Evolutionary conservation across 2,888 invertebrate species (phyloP).

Genomic region (Synanthedon tipuliformis): DNA sequence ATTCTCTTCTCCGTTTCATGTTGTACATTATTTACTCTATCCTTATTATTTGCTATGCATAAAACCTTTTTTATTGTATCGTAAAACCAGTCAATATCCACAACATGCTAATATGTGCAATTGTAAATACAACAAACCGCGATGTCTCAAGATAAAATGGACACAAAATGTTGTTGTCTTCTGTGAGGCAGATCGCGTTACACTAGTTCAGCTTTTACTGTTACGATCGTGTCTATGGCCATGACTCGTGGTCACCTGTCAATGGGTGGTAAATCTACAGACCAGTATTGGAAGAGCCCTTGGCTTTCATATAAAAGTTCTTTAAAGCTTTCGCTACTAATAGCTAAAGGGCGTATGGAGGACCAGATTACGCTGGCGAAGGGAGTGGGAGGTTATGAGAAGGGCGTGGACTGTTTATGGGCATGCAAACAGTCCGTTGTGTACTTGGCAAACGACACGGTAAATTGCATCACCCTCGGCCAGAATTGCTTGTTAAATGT

Average conservation of each 20-base stretch:
- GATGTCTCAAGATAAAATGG: no score
- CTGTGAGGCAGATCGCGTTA: conserved; percentile 26
- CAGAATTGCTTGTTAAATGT: conserved; percentile 40
- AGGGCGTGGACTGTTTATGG: conserved; percentile 57
- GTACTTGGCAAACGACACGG: conserved; percentile 47
- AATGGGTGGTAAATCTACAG: conserved; percentile 32
- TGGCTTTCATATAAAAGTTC: conserved; percentile 1
- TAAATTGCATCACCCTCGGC: conserved; percentile 53
- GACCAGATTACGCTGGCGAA: conserved; percentile 19
- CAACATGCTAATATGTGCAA: no score
- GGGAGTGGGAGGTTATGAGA: conserved; percentile 28
- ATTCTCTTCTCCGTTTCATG: conserved; percentile 46
- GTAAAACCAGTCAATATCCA: no score
- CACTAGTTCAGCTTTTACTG: conserved; percentile 46
- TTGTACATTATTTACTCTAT: conserved; percentile 23
- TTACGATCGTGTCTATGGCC: conserved; percentile 40
- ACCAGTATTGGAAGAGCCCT: conserved; percentile 29
- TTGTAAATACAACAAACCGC: no score
- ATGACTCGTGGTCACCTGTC: conserved; percentile 46
- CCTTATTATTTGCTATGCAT: conserved; percentile 9
- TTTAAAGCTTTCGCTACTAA: no score
- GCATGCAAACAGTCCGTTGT: conserved; percentile 54
- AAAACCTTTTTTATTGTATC: no score
- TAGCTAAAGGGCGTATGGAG: no score
- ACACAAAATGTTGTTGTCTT: conserved; percentile 16